Percentiles rank a stretch among this genome's conserved stretches.
Conservation (phyloP, 2,113 vertebrate genomes). For the Rhynchopsitta pachyrhyncha region DNA sequence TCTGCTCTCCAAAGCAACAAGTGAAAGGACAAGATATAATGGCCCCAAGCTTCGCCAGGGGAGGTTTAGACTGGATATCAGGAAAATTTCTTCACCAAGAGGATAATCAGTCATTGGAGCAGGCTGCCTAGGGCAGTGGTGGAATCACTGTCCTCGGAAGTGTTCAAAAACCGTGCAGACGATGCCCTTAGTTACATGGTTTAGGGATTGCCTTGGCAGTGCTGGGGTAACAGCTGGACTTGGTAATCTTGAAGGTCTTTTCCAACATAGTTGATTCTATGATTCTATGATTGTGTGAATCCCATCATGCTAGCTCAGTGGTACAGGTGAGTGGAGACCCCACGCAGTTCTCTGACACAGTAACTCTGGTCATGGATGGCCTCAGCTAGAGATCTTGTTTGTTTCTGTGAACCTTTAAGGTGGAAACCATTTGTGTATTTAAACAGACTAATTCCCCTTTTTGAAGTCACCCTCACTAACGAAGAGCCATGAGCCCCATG, state of each 20-base stretch:
- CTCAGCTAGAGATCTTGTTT: too few species aligned
- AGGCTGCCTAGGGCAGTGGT: background rate
- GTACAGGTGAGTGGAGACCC: background rate
- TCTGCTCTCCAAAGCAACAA: background rate
- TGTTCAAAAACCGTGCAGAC: background rate
- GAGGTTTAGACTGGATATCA: background rate
- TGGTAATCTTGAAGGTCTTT: background rate
- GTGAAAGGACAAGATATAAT: background rate
- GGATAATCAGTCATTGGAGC: background rate
- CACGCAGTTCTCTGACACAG: fast-evolving
- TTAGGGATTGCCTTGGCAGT: background rate
- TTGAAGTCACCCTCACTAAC: too few species aligned
- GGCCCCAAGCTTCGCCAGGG: background rate
- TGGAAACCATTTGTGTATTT: fast-evolving
- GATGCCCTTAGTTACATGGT: background rate
- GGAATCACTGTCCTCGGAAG: background rate
- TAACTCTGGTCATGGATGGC: too few species aligned
- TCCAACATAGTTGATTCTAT: background rate
- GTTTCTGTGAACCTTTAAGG: background rate
- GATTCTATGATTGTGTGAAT: background rate
- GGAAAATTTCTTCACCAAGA: background rate
- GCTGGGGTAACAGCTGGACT: background rate
- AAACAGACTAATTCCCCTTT: background rate
- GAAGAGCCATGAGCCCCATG: background rate
- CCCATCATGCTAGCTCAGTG: too few species aligned